Evolutionary conservation across 2,797 vertebrate genomes (phyloP), one percentile per base, ranked within the genome.

Genomic region (Alectoris magna): DNA sequence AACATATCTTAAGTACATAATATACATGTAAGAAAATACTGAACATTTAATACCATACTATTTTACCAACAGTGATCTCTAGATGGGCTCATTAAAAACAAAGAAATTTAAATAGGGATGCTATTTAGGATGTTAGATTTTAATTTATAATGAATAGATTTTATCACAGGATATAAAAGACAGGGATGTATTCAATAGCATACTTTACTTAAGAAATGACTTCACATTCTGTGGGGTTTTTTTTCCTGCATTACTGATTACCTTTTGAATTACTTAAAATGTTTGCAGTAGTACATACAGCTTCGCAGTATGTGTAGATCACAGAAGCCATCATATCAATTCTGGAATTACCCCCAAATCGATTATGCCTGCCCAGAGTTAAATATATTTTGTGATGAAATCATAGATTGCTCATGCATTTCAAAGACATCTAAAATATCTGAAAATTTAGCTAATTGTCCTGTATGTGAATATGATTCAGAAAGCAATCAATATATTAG

Each of bases 371-470:
- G 27, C 24, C 84, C n/a, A 74, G 31, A 26, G 43, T 31, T 71
- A 71, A 71, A 12, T 7, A 12, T 23, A 53, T 63, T 89, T 70
- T 79, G 15, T 82, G 39, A 81, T 38, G 66, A 84, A 81, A 78
- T 66, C 53, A 83, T 8, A 51, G 22, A 60, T 56, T 72, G 31
- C 41, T 51, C 75, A 63, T 10, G 55, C 7, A 39, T 10, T 56
- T 53, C 23, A 88, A 79, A 80, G 5, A 4, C 17, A 76, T 72
- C 39, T 66, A 79, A 76, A 84, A 55, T 55, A 88, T 87, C 17
- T 76, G 36, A 73, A 26, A 72, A 39, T 39, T 69, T 1, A 70
- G 44, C 71, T 73, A 64, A 53, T 75, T 76, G 46, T 73, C 46
- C 53, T 82, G 18, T 21, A 14, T 44, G 76, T 48, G 21, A 79